Evolutionary conservation across 1,140 invertebrate species (phyloP), one percentile per base, ranked within the genome.

Genomic region (Cecropterus lyciades): DNA sequence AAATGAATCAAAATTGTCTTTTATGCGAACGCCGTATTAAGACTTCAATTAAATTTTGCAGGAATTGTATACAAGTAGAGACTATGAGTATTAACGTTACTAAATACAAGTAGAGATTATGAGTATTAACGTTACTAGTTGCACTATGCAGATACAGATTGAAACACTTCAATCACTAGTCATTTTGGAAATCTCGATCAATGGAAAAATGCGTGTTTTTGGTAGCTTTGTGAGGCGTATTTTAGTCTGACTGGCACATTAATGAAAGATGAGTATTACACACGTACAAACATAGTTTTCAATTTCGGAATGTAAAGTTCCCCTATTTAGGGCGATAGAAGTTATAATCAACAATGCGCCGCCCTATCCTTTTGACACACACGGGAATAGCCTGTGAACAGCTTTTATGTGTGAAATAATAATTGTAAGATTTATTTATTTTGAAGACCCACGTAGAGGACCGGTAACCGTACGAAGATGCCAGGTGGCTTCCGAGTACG

Each of bases 331-430:
- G 59, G 59, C 33, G 59, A 62, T 62, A 62, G 27, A 62, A 62
- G 59, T 62, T 62, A 62, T 62, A 62, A 62, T 62, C 46, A 51
- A 62, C 45, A 62, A 51, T 62, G 33, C 45, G 45, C 59, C 59
- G 20, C 59, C 59, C 59, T 51, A 37, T 24, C 4, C 37, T 59
- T 43, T 40, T 52, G 15, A 49, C 69, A 81, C 79, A 79, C 63
- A 79, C 72, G 16, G 62, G 0, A 27, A 3, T 3, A n/a, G 0
- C 4, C 33, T 24, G 57, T 45, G 17, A 37, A 9, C 45, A 68
- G 14, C 51, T 33, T 52, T 37, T 11, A 37, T 37, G 10, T 11
- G 9, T 37, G 9, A 37, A 37, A 37, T 10, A 37, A 11, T 11
- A 6, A 37, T 37, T 37, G 20, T 20, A 20, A 20, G 20, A 1